Base-by-base conservation (phyloP, 1,140 invertebrate genomes). In the Brachionus koreanus region DNA sequence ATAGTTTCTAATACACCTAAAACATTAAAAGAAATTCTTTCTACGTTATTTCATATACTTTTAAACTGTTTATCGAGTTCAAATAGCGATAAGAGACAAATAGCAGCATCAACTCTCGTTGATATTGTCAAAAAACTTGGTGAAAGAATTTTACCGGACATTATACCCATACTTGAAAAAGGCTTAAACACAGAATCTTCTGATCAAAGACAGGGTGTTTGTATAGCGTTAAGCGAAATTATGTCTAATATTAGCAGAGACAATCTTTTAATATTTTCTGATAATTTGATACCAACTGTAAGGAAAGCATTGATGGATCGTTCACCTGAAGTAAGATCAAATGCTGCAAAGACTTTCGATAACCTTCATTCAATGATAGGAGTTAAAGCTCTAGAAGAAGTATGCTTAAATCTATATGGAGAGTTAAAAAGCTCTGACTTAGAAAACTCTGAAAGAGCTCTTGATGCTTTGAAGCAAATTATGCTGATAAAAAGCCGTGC, bases 51-150 rank as follows among this genome's bases (percentile, higher is more conserved):
- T 88, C 92, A 93, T 25, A 90, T 98, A 0, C 87, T 98, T 33
- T 89, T 98, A 42, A 94, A 95, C 61, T 96, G 96, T 89, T 90
- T 99, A 67, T 96, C 96, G 1, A 96, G 94, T 85, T 95, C 95
- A 6, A 97, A 94, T 88, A 94, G 94, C 86, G 97, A 98, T 87
- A 98, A 98, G 87, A 90, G 96, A 85, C 95, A 97, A 88, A 92
- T 98, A 4, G 97, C 96, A 10, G 96, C 96, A 0, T 89, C 96
- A 75, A 99, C 97, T 0, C 90, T 99, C 0, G 97, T 97, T 5
- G 98, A 99, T 90, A 90, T 99, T 43, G 97, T 99, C 0, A 90
- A 95, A 67, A 99, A 99, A 91, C 89, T 99, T 46, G 98, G 98
- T 23, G 97, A 99, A 90, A 91, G 97, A 84, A 95, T 99, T 9